phyloP scores from a whole-genome alignment of 1,140 invertebrate genomes.

The Drosophila repleta region DNA sequence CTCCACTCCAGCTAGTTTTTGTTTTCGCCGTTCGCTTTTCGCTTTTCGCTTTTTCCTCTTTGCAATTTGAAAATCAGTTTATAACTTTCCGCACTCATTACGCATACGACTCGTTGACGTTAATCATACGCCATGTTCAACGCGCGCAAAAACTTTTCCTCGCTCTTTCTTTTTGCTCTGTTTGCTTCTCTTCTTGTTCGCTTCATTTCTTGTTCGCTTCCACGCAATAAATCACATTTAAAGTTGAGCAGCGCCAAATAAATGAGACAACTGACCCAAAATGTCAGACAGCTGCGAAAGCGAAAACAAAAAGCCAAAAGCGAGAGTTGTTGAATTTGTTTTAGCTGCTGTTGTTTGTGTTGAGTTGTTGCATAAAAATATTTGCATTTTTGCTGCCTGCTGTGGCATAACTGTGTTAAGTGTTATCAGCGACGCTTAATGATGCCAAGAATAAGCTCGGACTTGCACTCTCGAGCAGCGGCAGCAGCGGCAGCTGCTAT shows the following conservation, averaged over 20 bases:
- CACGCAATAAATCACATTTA: constrained; percentile 74
- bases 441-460: constrained; percentile 78
- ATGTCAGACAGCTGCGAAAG: constrained; percentile 63
- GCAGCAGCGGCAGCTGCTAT: constrained; percentile 36
- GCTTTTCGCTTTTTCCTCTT: background rate
- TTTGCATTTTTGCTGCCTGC: constrained; percentile 61
- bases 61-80: constrained; percentile 20
- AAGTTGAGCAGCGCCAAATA: constrained; percentile 63
- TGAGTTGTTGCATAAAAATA: constrained; percentile 65
- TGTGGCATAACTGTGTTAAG: constrained; percentile 70
- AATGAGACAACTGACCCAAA: constrained; percentile 80
- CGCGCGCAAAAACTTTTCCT: constrained; percentile 53
- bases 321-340: constrained; percentile 52
- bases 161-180: background rate
- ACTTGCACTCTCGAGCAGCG: constrained; percentile 36
- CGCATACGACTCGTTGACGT: constrained; percentile 73
- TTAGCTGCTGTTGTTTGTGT: constrained; percentile 20
- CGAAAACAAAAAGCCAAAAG: constrained; percentile 55
- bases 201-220: constrained; percentile 17
- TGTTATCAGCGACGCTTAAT: constrained; percentile 74
- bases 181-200: background rate
- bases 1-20: constrained; percentile 10
- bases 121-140: constrained; percentile 81
- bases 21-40: background rate
- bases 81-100: constrained; percentile 45